Evolutionary conservation across 2,113 vertebrate species (phyloP), one percentile per base, ranked within the genome.

Genomic region (Odocoileus hemionus): DNA sequence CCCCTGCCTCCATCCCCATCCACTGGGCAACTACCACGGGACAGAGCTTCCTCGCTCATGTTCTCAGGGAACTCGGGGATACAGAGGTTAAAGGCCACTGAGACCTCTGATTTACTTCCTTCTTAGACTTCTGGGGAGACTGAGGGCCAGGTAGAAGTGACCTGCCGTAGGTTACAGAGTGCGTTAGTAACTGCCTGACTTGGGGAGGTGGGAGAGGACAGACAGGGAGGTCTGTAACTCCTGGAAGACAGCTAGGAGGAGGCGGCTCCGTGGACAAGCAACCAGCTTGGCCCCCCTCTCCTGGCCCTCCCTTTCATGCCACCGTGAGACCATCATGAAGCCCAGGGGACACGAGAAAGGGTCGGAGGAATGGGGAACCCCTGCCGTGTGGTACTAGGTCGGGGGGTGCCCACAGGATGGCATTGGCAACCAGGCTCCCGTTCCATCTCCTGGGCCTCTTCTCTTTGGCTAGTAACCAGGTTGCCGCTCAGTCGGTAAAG

Each of bases 321-420:
- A n/a, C 74, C 36, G 8, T 0, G 47, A 91, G 84, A 79, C 76
- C 28, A n/a, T 50, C 23, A 7, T 0, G 33, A 90, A 88, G 78
- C 64, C 36, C 36, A 16, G 25, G 82, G 50, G 58, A 60, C 3
- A 43, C n/a, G 52, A 64, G 58, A 86, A 84, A 82, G 58, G 1
- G 16, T 33, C 8, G 2, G 39, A 43, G 82, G 89, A 8, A 54
- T 5, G 28, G 55, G 61, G 50, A 28, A 52, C 14, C 45, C 43
- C 45, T 39, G 10, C 70, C 3, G 9, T 0, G 58, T 25, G 74
- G 64, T 10, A 1, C 21, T 6, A 14, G 19, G 78, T 5, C 0
- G 10, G 5, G n/a, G 28, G 6, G 12, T 11, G 9, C 43, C 6
- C 11, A 1, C 0, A 36, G 84, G 55, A 19, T 13, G 55, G 12